Conservation (phyloP, 2,113 vertebrate species). For the Periophthalmodon schlosseri region DNA sequence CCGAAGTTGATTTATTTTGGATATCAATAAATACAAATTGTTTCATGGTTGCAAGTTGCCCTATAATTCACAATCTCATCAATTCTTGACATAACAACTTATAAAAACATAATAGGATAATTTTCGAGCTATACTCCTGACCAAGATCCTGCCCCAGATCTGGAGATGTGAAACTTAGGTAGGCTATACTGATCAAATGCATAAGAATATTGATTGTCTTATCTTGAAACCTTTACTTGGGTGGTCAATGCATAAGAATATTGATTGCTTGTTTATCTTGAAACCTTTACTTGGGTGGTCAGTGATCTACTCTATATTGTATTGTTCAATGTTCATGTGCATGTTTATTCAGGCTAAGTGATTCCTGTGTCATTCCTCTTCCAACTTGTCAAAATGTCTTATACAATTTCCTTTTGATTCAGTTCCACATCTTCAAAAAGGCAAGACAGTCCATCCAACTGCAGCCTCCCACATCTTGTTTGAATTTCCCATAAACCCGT, state of each 20-base stretch:
- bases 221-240: background rate
- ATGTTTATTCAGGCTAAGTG: background rate
- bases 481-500: slow-evolving; percentile 64
- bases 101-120: background rate
- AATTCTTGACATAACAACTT: background rate
- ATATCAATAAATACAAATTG: background rate
- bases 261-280: too few species aligned
- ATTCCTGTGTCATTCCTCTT: background rate
- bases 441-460: slow-evolving; percentile 14
- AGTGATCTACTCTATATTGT: background rate
- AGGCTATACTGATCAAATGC: background rate
- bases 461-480: slow-evolving; percentile 69
- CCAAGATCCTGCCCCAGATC: too few species aligned
- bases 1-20: background rate
- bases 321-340: background rate
- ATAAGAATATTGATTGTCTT: background rate
- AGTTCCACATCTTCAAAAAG: background rate
- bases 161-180: too few species aligned
- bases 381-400: background rate
- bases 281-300: background rate
- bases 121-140: background rate
- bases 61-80: background rate
- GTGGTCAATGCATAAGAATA: background rate
- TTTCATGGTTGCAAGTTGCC: background rate
- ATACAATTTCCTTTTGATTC: background rate